Percentiles rank a stretch among this genome's conserved stretches.
phyloP scores from a whole-genome alignment of 2,888 invertebrate species.

The Tiliacea citrago region DNA sequence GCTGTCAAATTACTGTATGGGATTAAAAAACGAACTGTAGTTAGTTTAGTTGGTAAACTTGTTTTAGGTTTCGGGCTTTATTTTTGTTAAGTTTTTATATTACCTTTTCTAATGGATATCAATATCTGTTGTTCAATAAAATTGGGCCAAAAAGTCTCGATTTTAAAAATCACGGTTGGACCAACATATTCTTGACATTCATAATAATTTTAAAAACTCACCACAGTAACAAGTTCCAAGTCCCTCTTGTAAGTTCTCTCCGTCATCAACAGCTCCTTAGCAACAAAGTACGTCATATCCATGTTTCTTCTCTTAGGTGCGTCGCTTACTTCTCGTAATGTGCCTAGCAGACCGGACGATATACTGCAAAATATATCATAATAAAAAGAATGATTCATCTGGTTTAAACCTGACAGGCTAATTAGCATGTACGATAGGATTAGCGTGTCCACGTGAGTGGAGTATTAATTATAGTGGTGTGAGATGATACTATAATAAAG shows the following conservation, averaged over 20 bases:
- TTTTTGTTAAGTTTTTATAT: not conserved
- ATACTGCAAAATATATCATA: constrained; percentile 71
- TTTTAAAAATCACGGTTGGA: not conserved
- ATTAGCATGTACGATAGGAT: constrained; percentile 6
- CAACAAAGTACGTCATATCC: constrained; percentile 93
- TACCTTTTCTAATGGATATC: not conserved
- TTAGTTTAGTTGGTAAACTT: not conserved
- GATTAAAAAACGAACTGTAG: not conserved
- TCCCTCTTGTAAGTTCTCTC: constrained; percentile 99
- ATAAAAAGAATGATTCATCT: constrained; percentile 14
- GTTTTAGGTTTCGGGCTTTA: not conserved
- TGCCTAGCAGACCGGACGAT: constrained; percentile 78
- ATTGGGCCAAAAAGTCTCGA: not conserved
- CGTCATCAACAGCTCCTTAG: constrained; percentile 98
- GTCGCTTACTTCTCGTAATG: constrained; percentile 75
- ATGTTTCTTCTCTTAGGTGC: constrained; percentile 74
- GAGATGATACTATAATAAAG: not conserved
- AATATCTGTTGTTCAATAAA: not conserved
- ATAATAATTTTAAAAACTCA: constrained; percentile 81
- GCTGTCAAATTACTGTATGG: too few relatives aligned
- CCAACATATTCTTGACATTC: not conserved
- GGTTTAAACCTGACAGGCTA: not conserved
- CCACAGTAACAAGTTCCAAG: constrained; percentile 96
- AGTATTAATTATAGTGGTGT: not conserved
- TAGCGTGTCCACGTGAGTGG: not conserved